Percentiles rank a stretch among this genome's conserved stretches.
Evolutionary conservation across 2,797 vertebrate genomes (phyloP).

Genomic region (Semotilus atromaculatus): DNA sequence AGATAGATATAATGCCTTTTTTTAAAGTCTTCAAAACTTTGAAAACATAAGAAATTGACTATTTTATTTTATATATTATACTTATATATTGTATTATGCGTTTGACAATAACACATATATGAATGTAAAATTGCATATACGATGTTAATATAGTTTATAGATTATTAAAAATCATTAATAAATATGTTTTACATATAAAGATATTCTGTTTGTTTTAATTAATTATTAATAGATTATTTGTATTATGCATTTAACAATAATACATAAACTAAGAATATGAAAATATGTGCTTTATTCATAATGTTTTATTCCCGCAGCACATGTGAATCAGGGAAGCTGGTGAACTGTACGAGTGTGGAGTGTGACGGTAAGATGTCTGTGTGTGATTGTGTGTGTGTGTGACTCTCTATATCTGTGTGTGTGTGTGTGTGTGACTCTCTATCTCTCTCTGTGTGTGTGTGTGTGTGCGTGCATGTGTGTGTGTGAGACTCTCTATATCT

Average conservation of each 20-base stretch:
- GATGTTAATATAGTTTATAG: background rate
- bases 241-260: background rate
- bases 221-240: background rate
- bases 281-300: background rate
- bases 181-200: no score
- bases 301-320: conserved; percentile 71
- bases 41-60: no score
- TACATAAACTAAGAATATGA: background rate
- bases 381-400: background rate
- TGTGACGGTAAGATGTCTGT: conserved; percentile 76
- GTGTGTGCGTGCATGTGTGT: conserved; percentile 63
- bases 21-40: no score
- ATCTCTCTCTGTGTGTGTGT: conserved; percentile 69
- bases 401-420: no score
- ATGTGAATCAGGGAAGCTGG: conserved; percentile 79
- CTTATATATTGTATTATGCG: background rate
- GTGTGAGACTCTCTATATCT: conserved; percentile 65
- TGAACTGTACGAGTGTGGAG: conserved; percentile 77
- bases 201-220: background rate
- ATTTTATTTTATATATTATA: no score
- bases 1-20: no score
- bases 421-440: background rate
- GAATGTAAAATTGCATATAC: background rate
- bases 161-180: background rate
- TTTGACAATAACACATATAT: background rate